phyloP scores from a whole-genome alignment of 1,140 invertebrate genomes.

The Pseudomyrmex sp. region DNA sequence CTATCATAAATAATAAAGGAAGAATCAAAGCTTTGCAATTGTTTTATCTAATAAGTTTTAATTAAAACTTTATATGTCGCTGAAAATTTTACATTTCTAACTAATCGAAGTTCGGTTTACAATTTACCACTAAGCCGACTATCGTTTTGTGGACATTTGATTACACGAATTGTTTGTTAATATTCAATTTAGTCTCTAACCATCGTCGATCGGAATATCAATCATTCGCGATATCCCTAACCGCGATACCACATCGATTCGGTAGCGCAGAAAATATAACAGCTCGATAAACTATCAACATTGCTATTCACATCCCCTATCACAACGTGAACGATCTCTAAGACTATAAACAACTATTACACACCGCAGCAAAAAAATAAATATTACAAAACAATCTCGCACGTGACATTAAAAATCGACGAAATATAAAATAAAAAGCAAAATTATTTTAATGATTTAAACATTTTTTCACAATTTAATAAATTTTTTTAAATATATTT shows the following conservation, averaged over 20 bases:
- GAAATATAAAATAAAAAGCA: not conserved
- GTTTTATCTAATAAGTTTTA: not conserved
- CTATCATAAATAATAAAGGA: not conserved
- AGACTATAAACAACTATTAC: constrained; percentile 29
- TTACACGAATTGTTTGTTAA: constrained; percentile 69
- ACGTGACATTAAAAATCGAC: no score
- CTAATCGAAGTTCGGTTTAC: constrained; percentile 4
- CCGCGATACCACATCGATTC: constrained; percentile 63
- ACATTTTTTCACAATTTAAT: no score
- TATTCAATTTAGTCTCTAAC: constrained; percentile 62
- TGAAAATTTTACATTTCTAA: not conserved
- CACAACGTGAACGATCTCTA: constrained; percentile 35
- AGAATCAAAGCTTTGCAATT: no score
- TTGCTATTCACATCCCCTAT: not conserved
- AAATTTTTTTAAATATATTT: not conserved
- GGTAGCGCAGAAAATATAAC: constrained; percentile 56
- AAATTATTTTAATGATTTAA: not conserved
- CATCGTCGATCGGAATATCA: constrained; percentile 40
- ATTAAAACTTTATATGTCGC: not conserved
- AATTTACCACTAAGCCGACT: constrained; percentile 49
- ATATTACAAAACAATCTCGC: not conserved
- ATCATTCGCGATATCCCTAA: constrained; percentile 59
- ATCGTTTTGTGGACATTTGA: constrained; percentile 7
- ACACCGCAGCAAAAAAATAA: not conserved
- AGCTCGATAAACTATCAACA: constrained; percentile 54